Base-by-base conservation (phyloP, 2,113 vertebrate genomes). In the Cygnus atratus region DNA sequence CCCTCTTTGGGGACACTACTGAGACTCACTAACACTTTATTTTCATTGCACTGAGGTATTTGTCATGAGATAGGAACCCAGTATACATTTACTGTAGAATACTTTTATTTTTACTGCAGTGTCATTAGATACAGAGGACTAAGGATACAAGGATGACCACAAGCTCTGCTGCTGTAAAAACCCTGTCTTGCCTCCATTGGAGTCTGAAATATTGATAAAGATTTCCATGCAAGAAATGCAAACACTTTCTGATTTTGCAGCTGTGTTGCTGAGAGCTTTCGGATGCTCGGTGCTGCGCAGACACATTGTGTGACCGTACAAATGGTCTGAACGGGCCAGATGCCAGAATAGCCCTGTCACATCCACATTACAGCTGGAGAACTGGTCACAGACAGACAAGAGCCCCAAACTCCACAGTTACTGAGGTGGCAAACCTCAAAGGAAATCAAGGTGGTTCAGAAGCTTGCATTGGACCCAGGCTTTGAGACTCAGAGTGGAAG, bases 1-100 rank as follows among this genome's bases (percentile, higher is more conserved):
- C 17, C 10, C 48, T 87, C 62, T 90, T 93, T 88, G 92, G 79
- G 74, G 76, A 92, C 73, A 88, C 73, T 72, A 26, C 76, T 50
- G 80, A 72, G 76, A 87, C 88, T 88, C 90, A 66, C 85, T 90
- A 90, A 95, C 83, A 84, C 66, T 96, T 88, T 65, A 94, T 92
- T 94, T 95, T 87, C 88, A 90, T 65, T 37, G 72, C 90, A 12
- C 76, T 7, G 48, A 52, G 65, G 68, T 33, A 43, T 3, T 94
- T 90, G 65, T 39, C 79, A 54, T n/a, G n/a, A 68, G 63, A 78
- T 15, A 65, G 72, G 76, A 37, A 62, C 44, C 58, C 1, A 2
- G 85, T 85, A 90, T 39, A 59, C 46, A 28, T 77, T 92, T 63
- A 88, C 68, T 67, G 72, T 50, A 90, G 90, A 86, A 91, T 67